Percentiles rank a stretch among this genome's conserved stretches.
Evolutionary conservation across 1,140 invertebrate genomes (phyloP).

Genomic region (Pogonus chalceus): DNA sequence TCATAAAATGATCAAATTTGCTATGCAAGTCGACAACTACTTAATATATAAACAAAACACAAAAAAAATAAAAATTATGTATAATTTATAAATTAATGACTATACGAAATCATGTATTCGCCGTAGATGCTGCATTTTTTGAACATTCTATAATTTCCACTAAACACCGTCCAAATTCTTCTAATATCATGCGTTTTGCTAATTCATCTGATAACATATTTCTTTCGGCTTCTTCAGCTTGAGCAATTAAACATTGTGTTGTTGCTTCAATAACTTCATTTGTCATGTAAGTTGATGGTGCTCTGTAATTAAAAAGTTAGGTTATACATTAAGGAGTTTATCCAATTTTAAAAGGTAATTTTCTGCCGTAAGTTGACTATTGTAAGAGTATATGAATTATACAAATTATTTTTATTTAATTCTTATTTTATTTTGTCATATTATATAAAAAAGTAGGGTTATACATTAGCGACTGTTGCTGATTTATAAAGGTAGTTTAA

Average conservation of each 20-base stretch:
- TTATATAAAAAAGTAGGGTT: no score
- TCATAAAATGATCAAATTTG: background rate
- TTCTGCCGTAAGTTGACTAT: no score
- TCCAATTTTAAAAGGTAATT: no score
- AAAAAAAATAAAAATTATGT: background rate
- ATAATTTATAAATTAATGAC: background rate
- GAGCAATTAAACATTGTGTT: conserved; percentile 86
- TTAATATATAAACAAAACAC: background rate
- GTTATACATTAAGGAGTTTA: no score
- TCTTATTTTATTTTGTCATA: no score
- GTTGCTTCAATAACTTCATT: conserved; percentile 92
- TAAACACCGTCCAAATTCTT: conserved; percentile 91
- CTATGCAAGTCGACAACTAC: background rate
- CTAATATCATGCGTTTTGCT: conserved; percentile 77
- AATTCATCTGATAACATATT: conserved; percentile 55
- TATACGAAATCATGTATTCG: background rate
- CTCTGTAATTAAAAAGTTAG: conserved; percentile 42
- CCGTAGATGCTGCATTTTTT: background rate
- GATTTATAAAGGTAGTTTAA: no score
- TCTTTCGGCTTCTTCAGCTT: conserved; percentile 74
- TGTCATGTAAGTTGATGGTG: conserved; percentile 82
- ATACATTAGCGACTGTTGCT: no score
- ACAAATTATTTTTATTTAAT: no score
- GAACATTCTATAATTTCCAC: conserved; percentile 75
- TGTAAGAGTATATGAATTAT: conserved; percentile 1